These are phyloP conservation scores for Leptopterna dolabrata DNA, from an alignment of 2,888 invertebrate genomes.

Conservation along the genomic window DNA sequence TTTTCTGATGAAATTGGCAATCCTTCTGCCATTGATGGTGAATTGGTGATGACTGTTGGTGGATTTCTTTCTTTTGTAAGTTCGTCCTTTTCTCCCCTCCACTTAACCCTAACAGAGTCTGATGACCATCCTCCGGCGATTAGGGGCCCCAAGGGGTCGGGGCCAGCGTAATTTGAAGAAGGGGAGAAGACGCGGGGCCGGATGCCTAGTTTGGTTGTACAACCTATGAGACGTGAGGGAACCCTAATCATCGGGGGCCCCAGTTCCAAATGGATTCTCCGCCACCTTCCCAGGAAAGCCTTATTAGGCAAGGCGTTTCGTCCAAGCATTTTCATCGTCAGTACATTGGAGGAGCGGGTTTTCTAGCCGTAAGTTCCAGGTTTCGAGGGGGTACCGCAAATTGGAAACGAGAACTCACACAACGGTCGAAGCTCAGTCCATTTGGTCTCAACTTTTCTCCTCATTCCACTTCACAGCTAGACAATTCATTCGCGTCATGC, in stretches of 20 bases:
- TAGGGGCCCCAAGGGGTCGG: not conserved
- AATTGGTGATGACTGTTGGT: not conserved
- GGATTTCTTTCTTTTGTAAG: not conserved
- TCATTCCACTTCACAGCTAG: not conserved
- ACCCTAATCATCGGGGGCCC: not conserved
- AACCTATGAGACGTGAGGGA: not conserved
- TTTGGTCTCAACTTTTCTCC: not conserved
- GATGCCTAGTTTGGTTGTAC: not conserved
- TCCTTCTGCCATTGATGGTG: no score
- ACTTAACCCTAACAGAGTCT: constrained; percentile 1
- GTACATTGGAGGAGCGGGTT: not conserved
- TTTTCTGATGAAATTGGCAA: no score
- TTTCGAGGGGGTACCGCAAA: not conserved
- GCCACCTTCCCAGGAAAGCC: not conserved
- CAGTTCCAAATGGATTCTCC: constrained; percentile 7
- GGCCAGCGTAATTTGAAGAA: not conserved
- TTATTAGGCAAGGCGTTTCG: not conserved
- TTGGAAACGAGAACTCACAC: not conserved
- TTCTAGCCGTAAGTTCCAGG: not conserved
- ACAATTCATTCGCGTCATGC: no score
- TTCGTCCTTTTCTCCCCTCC: not conserved
- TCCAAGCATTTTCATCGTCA: not conserved
- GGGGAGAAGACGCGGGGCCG: not conserved
- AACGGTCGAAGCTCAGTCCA: not conserved
- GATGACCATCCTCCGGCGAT: constrained; percentile 2